These are phyloP conservation scores for Cyprinodon tularosa DNA, from an alignment of 2,113 vertebrate species.

Conservation along the genomic window DNA sequence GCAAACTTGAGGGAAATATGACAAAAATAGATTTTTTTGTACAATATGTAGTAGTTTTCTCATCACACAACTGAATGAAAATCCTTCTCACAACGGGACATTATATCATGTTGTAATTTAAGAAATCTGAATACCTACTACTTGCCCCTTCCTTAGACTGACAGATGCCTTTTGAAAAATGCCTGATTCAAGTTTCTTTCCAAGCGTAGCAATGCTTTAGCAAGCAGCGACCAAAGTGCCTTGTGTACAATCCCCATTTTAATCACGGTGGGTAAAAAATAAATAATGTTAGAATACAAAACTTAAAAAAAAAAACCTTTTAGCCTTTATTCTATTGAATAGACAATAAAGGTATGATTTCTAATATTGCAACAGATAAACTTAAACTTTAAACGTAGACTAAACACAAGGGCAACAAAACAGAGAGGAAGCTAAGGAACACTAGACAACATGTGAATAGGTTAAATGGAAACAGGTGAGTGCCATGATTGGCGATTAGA, in stretches of 20 bases:
- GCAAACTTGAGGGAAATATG: not conserved
- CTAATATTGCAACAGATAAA: no score
- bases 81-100: not conserved
- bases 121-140: slow-evolving; percentile 22
- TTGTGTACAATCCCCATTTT: not conserved
- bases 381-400: no score
- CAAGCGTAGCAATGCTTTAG: slow-evolving; percentile 67
- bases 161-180: slow-evolving; percentile 31
- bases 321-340: no score
- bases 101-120: slow-evolving; percentile 7
- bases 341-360: no score
- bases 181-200: slow-evolving; percentile 41
- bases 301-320: no score
- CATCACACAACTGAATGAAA: not conserved
- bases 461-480: no score
- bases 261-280: no score
- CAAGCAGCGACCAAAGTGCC: slow-evolving; percentile 72
- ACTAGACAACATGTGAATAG: no score
- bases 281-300: slow-evolving; percentile 59
- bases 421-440: no score
- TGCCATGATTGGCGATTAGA: no score
- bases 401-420: no score
- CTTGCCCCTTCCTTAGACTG: slow-evolving; percentile 30
- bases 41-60: not conserved
- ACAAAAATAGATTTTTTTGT: not conserved